phyloP scores from a whole-genome alignment of 2,113 vertebrate species.

The Lepus timidus region DNA sequence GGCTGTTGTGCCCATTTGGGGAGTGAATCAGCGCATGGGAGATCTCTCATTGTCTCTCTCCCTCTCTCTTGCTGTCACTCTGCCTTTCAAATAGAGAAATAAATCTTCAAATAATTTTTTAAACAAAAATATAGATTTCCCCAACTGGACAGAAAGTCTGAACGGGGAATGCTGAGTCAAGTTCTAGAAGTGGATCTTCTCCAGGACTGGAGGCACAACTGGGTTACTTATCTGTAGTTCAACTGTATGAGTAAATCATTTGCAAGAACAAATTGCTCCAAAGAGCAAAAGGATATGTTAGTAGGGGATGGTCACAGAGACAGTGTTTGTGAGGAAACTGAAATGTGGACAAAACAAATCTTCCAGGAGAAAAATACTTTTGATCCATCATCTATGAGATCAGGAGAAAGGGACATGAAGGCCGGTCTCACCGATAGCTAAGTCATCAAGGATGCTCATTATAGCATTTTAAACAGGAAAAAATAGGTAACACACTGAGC shows the following conservation, averaged over 20 bases:
- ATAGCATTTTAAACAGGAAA: slow-evolving; percentile 35
- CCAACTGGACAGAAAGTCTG: not conserved
- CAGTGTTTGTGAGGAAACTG: not conserved
- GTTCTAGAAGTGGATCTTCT: not conserved
- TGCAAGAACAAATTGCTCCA: slow-evolving; percentile 12
- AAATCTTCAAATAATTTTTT: no score
- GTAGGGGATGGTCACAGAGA: not conserved
- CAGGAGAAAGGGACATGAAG: not conserved
- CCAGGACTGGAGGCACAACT: not conserved
- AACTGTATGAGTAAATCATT: slow-evolving; percentile 4
- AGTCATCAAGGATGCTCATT: not conserved
- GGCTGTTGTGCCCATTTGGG: no score
- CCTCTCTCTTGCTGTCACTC: no score
- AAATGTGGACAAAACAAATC: not conserved
- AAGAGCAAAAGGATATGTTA: not conserved
- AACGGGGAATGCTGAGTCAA: slow-evolving; percentile 27
- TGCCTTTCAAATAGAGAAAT: no score
- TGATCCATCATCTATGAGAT: slow-evolving; percentile 8
- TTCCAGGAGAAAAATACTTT: slow-evolving; percentile 5
- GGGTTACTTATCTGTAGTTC: not conserved
- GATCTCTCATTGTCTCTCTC: no score
- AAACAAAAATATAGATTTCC: not conserved
- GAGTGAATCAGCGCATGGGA: no score
- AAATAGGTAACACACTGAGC: not conserved
- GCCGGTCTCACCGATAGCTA: not conserved